Conservation (phyloP, 2,113 vertebrate species). For the Sula dactylatra region DNA sequence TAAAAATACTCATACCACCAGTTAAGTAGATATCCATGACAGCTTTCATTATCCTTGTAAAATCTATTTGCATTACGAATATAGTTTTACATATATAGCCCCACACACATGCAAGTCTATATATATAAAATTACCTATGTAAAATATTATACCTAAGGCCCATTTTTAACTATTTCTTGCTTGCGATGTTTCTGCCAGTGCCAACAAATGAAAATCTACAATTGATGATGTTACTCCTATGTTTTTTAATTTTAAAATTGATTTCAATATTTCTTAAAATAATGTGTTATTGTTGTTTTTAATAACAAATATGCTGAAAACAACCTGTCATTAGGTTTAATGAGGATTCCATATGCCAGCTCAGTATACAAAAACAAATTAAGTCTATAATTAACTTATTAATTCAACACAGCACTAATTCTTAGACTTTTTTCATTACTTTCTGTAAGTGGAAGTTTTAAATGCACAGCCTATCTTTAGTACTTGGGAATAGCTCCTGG, state of each 20-base stretch:
- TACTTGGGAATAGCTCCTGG: neutral
- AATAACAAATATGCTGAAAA: neutral
- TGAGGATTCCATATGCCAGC: neutral
- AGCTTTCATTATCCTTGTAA: neutral
- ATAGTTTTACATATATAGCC: neutral
- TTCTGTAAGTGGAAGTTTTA: neutral
- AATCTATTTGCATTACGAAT: neutral
- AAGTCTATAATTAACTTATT: constrained; percentile 6
- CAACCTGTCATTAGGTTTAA: neutral
- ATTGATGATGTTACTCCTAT: neutral
- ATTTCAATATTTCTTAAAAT: neutral
- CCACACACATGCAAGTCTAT: accelerated
- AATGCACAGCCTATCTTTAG: neutral
- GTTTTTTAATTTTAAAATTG: neutral
- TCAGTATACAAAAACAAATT: constrained; percentile 8
- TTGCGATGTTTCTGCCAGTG: neutral
- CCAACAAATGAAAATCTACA: neutral
- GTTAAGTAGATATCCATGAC: neutral
- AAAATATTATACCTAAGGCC: neutral
- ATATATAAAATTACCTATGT: neutral
- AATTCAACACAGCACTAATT: neutral
- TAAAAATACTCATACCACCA: neutral
- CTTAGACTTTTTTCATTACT: neutral
- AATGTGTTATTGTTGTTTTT: neutral
- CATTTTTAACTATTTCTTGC: neutral